These are phyloP conservation scores for Callipepla squamata DNA, from an alignment of 2,113 vertebrate genomes.

Conservation along the genomic window DNA sequence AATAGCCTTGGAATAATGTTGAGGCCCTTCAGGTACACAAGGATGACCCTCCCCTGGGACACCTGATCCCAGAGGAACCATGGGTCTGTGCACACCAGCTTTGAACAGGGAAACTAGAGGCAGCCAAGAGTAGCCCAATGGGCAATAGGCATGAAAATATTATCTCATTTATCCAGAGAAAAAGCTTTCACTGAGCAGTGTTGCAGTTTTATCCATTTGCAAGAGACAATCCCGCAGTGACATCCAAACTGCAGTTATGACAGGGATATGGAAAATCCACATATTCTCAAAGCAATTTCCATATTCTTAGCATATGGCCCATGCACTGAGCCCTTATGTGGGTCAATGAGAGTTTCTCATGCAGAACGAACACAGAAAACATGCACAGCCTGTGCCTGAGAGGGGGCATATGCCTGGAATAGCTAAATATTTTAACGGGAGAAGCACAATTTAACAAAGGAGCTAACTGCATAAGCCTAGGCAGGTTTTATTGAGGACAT, in stretches of 20 bases:
- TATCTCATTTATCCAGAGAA: not conserved
- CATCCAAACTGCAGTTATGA: not conserved
- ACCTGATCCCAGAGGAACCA: not conserved
- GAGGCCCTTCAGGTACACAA: not conserved
- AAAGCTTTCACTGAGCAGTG: not conserved
- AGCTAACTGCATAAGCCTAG: conserved; percentile 15
- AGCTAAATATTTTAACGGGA: conserved; percentile 50
- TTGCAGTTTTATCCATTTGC: not conserved
- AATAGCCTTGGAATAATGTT: not conserved
- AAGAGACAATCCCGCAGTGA: not conserved
- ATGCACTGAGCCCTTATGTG: not conserved
- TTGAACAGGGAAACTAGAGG: not conserved
- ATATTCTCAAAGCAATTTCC: conserved; percentile 22
- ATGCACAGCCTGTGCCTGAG: conserved; percentile 30
- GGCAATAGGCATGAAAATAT: not conserved
- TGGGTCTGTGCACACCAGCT: not conserved
- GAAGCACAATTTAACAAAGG: conserved; percentile 23
- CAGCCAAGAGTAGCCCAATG: not conserved
- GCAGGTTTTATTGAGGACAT: conserved; percentile 39
- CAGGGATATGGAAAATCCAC: not conserved
- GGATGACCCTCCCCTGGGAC: not conserved
- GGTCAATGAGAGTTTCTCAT: conserved; percentile 63
- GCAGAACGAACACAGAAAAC: conserved; percentile 48
- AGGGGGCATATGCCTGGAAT: conserved; percentile 37
- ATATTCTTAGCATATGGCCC: conserved; percentile 44